Evolutionary conservation across 2,888 invertebrate genomes (phyloP), one percentile per base, ranked within the genome.

Genomic region (Laothoe populi): DNA sequence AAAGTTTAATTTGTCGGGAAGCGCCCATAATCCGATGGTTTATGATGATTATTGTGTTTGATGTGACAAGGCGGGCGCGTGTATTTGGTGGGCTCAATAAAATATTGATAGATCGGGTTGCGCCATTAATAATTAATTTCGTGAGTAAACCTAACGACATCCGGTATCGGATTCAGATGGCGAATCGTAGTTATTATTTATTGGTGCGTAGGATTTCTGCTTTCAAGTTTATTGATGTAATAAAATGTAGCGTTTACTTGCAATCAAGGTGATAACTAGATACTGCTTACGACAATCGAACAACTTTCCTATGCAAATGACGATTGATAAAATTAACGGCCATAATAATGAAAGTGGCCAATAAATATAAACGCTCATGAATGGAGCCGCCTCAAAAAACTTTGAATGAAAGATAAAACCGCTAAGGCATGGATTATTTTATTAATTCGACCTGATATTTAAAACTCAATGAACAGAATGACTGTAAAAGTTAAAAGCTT

Each of bases 181-280:
- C 71, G 68, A 73, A 68, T 68, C 67, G 65, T 72, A 48, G 60
- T 57, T 63, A 67, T 67, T 73, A 75, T 75, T 75, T 72, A 77
- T 71, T 64, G 64, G 63, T 63, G 73, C 68, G 74, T 77, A 79
- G 74, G 74, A 75, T 78, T 78, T 72, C 72, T 67, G 73, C 75
- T 79, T 83, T 77, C 75, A 72, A 73, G 73, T 82, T 82, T 81
- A 82, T 78, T 77, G 69, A 57, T 40, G 65, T 70, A 70, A 73
- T 82, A 77, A 82, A 82, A 73, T 63, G 69, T 76, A 68, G 66
- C 64, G 66, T 71, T 70, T 66, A 68, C 63, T 62, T 66, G 67
- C 70, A 75, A 70, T 73, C 66, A 69, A 67, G 69, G 66, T 63
- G 68, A 71, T 75, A 74, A 69, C 64, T 59, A 66, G 53, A 53